phyloP scores from a whole-genome alignment of 2,797 vertebrate species.

The Cyclopterus lumpus region DNA sequence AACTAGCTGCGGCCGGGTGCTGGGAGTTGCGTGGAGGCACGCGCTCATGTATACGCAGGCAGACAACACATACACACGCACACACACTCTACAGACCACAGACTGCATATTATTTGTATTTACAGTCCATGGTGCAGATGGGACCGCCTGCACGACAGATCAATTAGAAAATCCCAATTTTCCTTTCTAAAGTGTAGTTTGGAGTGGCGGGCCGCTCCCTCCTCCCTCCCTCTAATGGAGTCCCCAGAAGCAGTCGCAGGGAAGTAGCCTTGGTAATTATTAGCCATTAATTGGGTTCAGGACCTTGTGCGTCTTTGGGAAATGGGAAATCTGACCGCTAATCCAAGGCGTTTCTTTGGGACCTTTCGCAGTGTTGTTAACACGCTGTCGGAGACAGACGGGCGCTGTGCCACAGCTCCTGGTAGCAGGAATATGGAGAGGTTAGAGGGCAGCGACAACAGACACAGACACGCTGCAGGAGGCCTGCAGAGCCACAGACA shows the following conservation, averaged over 20 bases:
- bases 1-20: constrained; percentile 50
- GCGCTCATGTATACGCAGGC: neutral
- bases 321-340: constrained; percentile 87
- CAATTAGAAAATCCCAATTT: constrained; percentile 32
- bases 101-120: neutral
- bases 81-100: neutral
- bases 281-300: constrained; percentile 95
- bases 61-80: neutral
- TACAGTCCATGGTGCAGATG: neutral
- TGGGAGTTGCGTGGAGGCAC: constrained; percentile 9
- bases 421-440: constrained; percentile 59
- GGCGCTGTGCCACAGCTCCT: constrained; percentile 51
- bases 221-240: constrained; percentile 65
- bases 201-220: constrained; percentile 29
- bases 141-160: neutral
- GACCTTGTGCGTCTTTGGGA: constrained; percentile 87
- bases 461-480: constrained; percentile 36
- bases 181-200: constrained; percentile 10
- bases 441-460: constrained; percentile 58
- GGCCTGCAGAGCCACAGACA: neutral
- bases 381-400: constrained; percentile 71
- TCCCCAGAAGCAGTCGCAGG: constrained; percentile 70
- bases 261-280: constrained; percentile 88
- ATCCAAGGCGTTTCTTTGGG: constrained; percentile 78
- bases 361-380: constrained; percentile 67